Conservation (phyloP, 2,888 invertebrate species). For the Parochlus steinenii region DNA sequence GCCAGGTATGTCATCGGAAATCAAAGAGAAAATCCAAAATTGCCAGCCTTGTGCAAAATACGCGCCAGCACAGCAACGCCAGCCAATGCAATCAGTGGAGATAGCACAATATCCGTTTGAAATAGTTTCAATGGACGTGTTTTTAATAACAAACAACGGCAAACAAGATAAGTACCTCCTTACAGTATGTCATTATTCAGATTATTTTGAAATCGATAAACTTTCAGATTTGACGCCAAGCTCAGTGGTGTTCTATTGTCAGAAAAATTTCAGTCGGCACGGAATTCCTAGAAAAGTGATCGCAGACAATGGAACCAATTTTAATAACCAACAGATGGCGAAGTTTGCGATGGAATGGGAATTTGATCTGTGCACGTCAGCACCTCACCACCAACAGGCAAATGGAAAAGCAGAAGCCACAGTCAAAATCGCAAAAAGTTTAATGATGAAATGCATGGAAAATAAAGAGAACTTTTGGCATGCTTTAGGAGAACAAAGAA, state of each 20-base stretch:
- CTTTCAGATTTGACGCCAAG: conserved; percentile 13
- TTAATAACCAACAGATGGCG: conserved; percentile 12
- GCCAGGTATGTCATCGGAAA: conserved; percentile 13
- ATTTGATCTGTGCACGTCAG: conserved; percentile 16
- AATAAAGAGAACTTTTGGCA: conserved; percentile 9
- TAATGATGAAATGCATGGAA: conserved; percentile 8
- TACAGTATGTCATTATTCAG: conserved; percentile 16
- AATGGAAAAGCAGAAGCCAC: conserved; percentile 18
- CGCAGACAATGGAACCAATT: conserved; percentile 15
- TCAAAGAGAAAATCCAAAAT: conserved; percentile 1
- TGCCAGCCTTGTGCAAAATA: conserved; percentile 1
- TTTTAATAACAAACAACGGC: conserved; percentile 10
- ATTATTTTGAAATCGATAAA: conserved; percentile 16
- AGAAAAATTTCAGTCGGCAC: conserved; percentile 15
- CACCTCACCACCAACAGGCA: conserved; percentile 15
- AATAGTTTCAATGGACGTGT: conserved; percentile 15
- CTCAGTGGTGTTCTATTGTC: conserved; percentile 12
- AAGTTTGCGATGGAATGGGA: conserved; percentile 15
- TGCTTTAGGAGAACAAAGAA: conserved; percentile 9
- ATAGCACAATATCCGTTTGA: conserved; percentile 15
- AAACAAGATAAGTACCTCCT: conserved; percentile 13
- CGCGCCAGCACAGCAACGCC: conserved; percentile 5
- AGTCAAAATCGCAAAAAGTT: conserved; percentile 15
- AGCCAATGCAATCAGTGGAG: conserved; percentile 14
- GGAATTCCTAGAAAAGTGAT: conserved; percentile 14